Conservation (phyloP, 1,140 invertebrate genomes). For the Hycleus cichorii region DNA sequence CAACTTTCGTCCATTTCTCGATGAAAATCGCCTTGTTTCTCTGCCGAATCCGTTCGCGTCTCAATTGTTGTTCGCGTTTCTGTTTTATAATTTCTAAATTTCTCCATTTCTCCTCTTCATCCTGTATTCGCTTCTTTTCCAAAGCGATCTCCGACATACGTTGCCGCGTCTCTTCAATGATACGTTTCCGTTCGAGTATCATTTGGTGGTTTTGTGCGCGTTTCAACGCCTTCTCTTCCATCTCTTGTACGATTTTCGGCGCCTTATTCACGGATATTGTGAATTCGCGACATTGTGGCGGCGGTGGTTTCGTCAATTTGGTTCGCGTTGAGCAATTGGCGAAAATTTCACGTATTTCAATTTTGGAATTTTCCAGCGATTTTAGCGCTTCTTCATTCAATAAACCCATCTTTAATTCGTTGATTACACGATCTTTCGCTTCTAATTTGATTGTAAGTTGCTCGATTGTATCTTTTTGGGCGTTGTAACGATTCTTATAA, state of each 20-base stretch:
- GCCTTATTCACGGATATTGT: conserved; percentile 40
- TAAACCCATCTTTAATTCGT: conserved; percentile 55
- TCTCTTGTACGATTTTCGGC: conserved; percentile 55
- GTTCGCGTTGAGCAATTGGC: conserved; percentile 48
- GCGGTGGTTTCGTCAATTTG: conserved; percentile 20
- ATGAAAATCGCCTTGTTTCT: conserved; percentile 46
- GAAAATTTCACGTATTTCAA: conserved; percentile 50
- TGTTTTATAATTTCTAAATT: conserved; percentile 51
- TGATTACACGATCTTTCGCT: conserved; percentile 54
- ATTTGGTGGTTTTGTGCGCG: conserved; percentile 53
- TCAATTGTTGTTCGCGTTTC: conserved; percentile 50
- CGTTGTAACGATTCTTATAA: conserved; percentile 44
- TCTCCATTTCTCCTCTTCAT: conserved; percentile 53
- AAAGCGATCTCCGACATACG: conserved; percentile 45
- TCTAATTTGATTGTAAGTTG: conserved; percentile 54
- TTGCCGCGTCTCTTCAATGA: conserved; percentile 53
- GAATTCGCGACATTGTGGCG: conserved; percentile 47
- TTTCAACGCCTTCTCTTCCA: conserved; percentile 55
- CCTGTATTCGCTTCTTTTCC: conserved; percentile 44
- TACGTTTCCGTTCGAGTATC: conserved; percentile 50
- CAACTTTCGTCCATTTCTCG: conserved; percentile 47
- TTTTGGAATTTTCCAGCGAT: conserved; percentile 48
- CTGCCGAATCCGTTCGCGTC: conserved; percentile 48
- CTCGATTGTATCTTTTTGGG: conserved; percentile 57
- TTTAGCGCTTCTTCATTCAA: conserved; percentile 50